Base-by-base conservation (phyloP, 2,797 vertebrate species). In the Tapera naevia region DNA sequence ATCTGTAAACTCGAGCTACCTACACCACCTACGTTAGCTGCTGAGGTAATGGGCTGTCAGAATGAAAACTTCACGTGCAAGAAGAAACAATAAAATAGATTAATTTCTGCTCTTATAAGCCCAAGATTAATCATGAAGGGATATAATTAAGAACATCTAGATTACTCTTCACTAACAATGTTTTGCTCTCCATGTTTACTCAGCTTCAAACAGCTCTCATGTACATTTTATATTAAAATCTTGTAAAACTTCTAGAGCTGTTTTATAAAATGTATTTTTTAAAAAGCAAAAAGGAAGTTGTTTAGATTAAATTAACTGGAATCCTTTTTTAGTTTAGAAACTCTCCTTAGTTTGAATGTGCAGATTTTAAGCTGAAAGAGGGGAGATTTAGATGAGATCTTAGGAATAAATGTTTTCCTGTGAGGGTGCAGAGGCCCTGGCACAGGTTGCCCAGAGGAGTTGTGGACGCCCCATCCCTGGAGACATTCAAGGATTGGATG, bases 101-200 rank as follows among this genome's bases (percentile, higher is more conserved):
- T 65, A 65, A 75, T 58, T 95, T 89, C 73, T 64, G 43, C n/a
- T 75, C 83, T 81, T 93, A 45, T 79, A 95, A 90, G 1, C 4
- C 7, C 0, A 11, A 93, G 66, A 91, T 95, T 89, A 95, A 92
- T 94, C 72, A 81, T 1, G 1, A 79, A 72, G 60, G 37, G 86
- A 80, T 89, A 87, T 58, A 82, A 88, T 84, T 73, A 95, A 70
- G 66, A 80, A 80, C 46, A 88, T 18, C 30, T 79, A 95, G 92
- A 94, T 94, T 86, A 95, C 56, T 92, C 80, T 88, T 89, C 39
- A 56, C 56, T 69, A 91, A 88, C 78, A 78, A 93, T 18, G 58
- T 58, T 64, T 92, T 73, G 35, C 51, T 88, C 95, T 95, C 67
- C 37, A 54, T 21, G 41, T 66, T 79, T 66, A 69, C 8, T 70